Evolutionary conservation across 2,113 vertebrate genomes (phyloP), one percentile per base, ranked within the genome.

Genomic region (Pelobates fuscus): DNA sequence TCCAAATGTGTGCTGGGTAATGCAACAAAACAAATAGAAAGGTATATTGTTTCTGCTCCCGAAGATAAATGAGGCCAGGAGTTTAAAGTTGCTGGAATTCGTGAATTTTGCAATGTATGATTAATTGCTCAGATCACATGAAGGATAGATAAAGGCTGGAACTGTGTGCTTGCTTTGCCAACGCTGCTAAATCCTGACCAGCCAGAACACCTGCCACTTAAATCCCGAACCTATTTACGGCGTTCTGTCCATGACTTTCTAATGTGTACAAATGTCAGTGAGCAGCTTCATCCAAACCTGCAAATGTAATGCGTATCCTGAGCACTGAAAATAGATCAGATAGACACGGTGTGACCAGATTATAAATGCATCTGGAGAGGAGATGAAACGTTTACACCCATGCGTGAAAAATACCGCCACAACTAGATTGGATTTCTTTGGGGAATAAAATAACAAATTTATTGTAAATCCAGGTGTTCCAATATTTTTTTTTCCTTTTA

Each of bases 181-280:
- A 25, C 14, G 18, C 37, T 44, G 64, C 55, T 67, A 60, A 60
- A 67, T 32, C 55, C 41, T 67, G 55, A 67, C 18, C 20, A 60
- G 41, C 72, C 8, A 37, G 12, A 67, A 60, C 72, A 76, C 72
- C 72, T 76, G 72, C 57, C 72, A 76, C 64, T 52, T 67, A 59
- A 59, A 66, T 66, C 62, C 62, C 43, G 24, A 24, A 60, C 70
- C 70, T 63, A 21, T 64, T 29, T 18, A 41, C 41, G 23, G 52
- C 57, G 23, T 32, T 17, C 25, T 11, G 25, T 23, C 64, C 64
- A 60, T 49, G 30, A 46, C 17, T 67, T 46, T 60, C 37, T 32
- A 59, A 76, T 67, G 64, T 58, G 54, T 8, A 59, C 26, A 59
- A 43, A 67, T 46, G 55, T 30, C 55, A 10, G n/a, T 12, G 18